Percentiles rank a stretch among this genome's conserved stretches.
These are phyloP conservation scores for Oostethus manadensis DNA, from an alignment of 2,113 vertebrate genomes.

Conservation along the genomic window DNA sequence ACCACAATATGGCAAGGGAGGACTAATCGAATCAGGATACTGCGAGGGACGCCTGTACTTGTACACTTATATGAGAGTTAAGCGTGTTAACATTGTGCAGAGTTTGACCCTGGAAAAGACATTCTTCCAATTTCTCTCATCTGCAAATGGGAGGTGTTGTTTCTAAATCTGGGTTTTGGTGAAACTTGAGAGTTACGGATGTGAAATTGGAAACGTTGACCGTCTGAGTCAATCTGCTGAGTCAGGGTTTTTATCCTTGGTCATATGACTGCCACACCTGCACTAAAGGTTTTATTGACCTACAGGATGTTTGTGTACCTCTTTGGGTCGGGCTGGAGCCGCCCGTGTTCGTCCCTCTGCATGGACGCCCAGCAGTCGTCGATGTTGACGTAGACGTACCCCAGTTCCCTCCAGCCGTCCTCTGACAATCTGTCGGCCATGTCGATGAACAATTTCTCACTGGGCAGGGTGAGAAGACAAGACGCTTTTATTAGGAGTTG, in stretches of 20 bases:
- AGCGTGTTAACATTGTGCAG: too few species aligned
- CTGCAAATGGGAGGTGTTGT: too few species aligned
- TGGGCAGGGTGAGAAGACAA: slow-evolving; percentile 10
- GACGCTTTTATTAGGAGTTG: neutral
- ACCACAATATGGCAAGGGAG: too few species aligned
- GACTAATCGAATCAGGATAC: too few species aligned
- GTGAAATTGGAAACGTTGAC: neutral
- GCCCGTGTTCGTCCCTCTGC: slow-evolving; percentile 70
- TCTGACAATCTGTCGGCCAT: slow-evolving; percentile 84
- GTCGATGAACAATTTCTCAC: slow-evolving; percentile 79
- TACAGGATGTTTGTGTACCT: slow-evolving; percentile 51
- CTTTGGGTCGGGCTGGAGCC: slow-evolving; percentile 77
- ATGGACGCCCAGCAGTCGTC: slow-evolving; percentile 91
- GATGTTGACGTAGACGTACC: slow-evolving; percentile 82
- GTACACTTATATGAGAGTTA: too few species aligned
- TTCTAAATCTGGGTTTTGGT: too few species aligned
- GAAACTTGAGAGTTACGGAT: too few species aligned
- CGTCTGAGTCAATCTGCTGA: neutral
- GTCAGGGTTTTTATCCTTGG: neutral
- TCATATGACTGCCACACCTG: slow-evolving; percentile 14
- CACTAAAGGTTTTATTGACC: slow-evolving; percentile 12
- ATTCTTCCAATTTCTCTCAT: too few species aligned
- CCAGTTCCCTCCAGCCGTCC: slow-evolving; percentile 74
- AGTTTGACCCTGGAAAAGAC: too few species aligned
- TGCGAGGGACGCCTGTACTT: too few species aligned